Conservation (phyloP, 2,888 invertebrate genomes). For the Eugnorisma glareosa region DNA sequence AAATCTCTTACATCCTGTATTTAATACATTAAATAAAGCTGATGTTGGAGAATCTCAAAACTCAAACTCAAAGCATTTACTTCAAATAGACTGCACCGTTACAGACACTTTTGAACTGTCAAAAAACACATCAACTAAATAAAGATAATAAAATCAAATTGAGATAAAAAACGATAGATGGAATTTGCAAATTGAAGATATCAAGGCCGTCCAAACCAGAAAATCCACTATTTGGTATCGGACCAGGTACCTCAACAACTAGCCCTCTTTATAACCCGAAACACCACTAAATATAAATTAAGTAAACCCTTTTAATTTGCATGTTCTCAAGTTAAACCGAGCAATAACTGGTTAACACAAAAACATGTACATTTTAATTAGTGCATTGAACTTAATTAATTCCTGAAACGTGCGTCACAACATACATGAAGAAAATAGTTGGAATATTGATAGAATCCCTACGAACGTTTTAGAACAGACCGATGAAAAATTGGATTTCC, state of each 20-base stretch:
- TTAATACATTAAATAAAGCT: neutral
- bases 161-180: neutral
- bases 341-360: constrained; percentile 19
- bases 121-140: neutral
- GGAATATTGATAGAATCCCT: constrained; percentile 8
- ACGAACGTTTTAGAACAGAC: constrained; percentile 19
- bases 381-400: constrained; percentile 45
- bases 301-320: neutral
- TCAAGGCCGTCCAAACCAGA: neutral
- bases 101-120: too few relatives aligned
- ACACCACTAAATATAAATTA: neutral
- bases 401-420: constrained; percentile 35
- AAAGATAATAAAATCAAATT: neutral
- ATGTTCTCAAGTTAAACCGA: constrained; percentile 7
- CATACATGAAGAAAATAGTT: constrained; percentile 11
- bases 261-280: neutral
- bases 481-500: constrained; percentile 71
- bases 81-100: neutral
- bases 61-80: neutral
- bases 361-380: constrained; percentile 32
- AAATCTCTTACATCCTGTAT: neutral
- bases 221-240: neutral
- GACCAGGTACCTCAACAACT: neutral
- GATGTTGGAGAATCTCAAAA: neutral
- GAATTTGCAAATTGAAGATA: neutral